Evolutionary conservation across 2,888 invertebrate species (phyloP).

Genomic region (Drosophila pullipes): DNA sequence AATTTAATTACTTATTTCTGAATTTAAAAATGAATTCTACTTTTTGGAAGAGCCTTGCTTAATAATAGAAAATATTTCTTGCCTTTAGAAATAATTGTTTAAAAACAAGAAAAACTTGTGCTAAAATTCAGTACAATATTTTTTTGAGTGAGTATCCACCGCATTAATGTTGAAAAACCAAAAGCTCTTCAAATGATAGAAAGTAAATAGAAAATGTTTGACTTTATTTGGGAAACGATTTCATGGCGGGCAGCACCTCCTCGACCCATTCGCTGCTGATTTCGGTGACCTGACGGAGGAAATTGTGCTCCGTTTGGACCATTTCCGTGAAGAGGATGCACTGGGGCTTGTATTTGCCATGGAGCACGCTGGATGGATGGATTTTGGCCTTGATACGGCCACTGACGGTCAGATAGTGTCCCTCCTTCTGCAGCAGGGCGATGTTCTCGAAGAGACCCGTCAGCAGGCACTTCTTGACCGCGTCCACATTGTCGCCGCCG

Average conservation of each 20-base stretch:
- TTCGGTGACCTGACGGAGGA: conserved; percentile 91
- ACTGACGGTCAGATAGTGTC: conserved; percentile 89
- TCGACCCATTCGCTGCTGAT: conserved; percentile 93
- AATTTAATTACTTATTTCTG: background rate
- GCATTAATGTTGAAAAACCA: too few species aligned
- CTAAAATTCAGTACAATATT: background rate
- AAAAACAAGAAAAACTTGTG: background rate
- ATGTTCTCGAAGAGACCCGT: conserved; percentile 94
- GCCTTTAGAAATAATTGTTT: background rate
- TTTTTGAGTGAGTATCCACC: background rate
- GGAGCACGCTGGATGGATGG: conserved; percentile 93
- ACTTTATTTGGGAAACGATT: conserved; percentile 68
- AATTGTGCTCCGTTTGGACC: conserved; percentile 93
- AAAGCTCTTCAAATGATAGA: background rate
- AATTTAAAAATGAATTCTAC: background rate
- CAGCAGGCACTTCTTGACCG: conserved; percentile 91
- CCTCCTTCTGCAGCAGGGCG: conserved; percentile 92
- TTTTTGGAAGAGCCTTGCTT: background rate
- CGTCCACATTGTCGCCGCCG: conserved; percentile 88
- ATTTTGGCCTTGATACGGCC: conserved; percentile 89
- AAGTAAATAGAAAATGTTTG: conserved; percentile 19
- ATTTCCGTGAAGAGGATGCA: conserved; percentile 94
- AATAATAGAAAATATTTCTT: background rate
- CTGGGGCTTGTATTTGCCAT: conserved; percentile 87
- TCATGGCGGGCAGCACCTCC: conserved; percentile 87